Percentiles rank a stretch among this genome's conserved stretches.
These are phyloP conservation scores for Morinoia aosen DNA, from an alignment of 2,888 invertebrate species.

Conservation along the genomic window DNA sequence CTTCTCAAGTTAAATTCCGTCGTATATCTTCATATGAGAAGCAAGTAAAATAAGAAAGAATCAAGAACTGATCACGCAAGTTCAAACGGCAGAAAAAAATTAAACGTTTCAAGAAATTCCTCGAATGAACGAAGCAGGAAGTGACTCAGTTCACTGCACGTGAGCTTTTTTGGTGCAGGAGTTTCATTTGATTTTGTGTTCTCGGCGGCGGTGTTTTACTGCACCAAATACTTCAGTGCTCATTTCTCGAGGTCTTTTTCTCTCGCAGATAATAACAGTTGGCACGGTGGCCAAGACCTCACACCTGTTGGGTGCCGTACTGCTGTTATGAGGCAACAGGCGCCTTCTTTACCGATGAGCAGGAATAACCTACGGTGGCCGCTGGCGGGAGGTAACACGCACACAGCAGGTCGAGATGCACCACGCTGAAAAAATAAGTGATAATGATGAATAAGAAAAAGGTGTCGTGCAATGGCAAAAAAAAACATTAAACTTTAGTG, in stretches of 20 bases:
- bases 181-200: conserved; percentile 17
- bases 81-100: background rate
- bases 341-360: background rate
- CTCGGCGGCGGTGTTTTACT: conserved; percentile 11
- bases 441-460: background rate
- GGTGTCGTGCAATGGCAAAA: no score
- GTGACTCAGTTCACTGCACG: background rate
- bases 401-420: background rate
- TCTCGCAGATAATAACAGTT: conserved; percentile 35
- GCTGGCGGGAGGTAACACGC: background rate
- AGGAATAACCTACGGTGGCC: background rate
- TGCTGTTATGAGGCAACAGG: conserved; percentile 10
- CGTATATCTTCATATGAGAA: background rate
- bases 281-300: conserved; percentile 21
- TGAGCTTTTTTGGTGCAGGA: background rate
- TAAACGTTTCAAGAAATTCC: background rate
- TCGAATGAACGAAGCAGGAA: background rate
- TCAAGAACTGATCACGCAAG: background rate
- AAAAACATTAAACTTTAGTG: no score
- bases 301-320: conserved; percentile 19
- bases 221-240: conserved; percentile 26
- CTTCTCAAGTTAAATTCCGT: background rate
- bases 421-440: background rate
- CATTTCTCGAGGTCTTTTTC: background rate
- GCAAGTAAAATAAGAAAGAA: background rate